A percentile compares a stretch with the other conserved stretches of the same genome.
Evolutionary conservation across 2,113 vertebrate genomes (phyloP).

Genomic region (Willisornis vidua): DNA sequence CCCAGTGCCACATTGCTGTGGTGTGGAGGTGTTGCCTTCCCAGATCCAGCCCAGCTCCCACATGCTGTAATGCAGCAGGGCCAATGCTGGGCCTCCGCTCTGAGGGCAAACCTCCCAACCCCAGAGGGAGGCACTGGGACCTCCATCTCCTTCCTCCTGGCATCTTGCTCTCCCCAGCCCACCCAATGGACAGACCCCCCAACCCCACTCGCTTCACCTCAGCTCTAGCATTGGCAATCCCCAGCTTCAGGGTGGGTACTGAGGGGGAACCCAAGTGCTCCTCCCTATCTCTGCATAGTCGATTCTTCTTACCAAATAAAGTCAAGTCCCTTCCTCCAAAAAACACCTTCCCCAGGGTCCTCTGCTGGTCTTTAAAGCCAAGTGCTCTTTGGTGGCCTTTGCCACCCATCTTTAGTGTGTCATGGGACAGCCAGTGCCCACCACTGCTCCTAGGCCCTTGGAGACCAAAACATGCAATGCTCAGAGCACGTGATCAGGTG

Average conservation of each 20-base stretch:
- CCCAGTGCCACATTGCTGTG: fast-evolving
- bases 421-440: background rate
- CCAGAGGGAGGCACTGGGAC: background rate
- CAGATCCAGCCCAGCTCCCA: background rate
- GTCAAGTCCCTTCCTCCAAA: background rate
- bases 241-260: fast-evolving
- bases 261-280: background rate
- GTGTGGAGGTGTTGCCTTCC: fast-evolving
- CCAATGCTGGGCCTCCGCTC: fast-evolving
- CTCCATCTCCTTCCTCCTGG: background rate
- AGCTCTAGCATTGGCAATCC: background rate
- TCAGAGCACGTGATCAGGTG: background rate
- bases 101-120: background rate
- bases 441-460: fast-evolving
- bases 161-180: background rate
- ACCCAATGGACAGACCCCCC: background rate
- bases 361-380: constrained; percentile 2
- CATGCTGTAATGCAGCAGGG: background rate
- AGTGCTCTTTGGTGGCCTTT: background rate
- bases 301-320: background rate
- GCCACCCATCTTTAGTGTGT: background rate
- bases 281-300: background rate
- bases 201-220: background rate
- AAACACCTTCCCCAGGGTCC: background rate
- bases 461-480: background rate